phyloP scores from a whole-genome alignment of 2,888 invertebrate species.

The Marasmarcha lunaedactyla region DNA sequence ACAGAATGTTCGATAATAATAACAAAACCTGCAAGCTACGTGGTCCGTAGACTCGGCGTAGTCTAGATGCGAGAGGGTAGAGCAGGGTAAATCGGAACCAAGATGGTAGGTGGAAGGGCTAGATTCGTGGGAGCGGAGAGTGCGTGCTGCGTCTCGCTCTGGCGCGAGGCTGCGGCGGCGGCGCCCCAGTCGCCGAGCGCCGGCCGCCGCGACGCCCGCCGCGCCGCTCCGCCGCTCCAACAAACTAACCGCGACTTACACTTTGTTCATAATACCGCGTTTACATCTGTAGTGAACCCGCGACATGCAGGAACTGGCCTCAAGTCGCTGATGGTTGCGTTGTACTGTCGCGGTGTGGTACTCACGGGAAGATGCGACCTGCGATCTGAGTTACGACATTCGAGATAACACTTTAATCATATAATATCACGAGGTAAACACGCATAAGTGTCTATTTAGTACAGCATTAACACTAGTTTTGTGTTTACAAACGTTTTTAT shows the following conservation, averaged over 20 bases:
- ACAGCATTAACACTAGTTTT: too few relatives aligned
- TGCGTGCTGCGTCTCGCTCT: constrained; percentile 58
- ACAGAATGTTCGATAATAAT: constrained; percentile 61
- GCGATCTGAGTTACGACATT: constrained; percentile 44
- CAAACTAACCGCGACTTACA: constrained; percentile 15
- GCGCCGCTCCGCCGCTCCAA: constrained; percentile 33
- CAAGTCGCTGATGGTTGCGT: neutral
- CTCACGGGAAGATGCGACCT: constrained; percentile 8
- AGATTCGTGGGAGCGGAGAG: constrained; percentile 43
- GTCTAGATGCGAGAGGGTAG: constrained; percentile 42
- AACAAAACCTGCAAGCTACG: constrained; percentile 53
- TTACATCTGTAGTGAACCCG: neutral
- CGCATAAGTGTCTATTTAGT: constrained; percentile 43
- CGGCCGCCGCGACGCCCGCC: constrained; percentile 68
- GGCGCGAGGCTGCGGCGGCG: constrained; percentile 56
- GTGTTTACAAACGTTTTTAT: too few relatives aligned
- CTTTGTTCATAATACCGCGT: neutral
- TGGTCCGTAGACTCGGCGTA: constrained; percentile 53
- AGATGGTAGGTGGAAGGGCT: constrained; percentile 58
- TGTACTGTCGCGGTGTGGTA: too few relatives aligned
- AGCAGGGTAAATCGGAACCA: constrained; percentile 55
- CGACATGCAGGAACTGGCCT: neutral
- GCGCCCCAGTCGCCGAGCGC: constrained; percentile 68
- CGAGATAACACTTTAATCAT: constrained; percentile 60
- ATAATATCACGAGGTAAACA: constrained; percentile 51